Conservation (phyloP, 2,797 vertebrate species). For the Cephalopachus bancanus region DNA sequence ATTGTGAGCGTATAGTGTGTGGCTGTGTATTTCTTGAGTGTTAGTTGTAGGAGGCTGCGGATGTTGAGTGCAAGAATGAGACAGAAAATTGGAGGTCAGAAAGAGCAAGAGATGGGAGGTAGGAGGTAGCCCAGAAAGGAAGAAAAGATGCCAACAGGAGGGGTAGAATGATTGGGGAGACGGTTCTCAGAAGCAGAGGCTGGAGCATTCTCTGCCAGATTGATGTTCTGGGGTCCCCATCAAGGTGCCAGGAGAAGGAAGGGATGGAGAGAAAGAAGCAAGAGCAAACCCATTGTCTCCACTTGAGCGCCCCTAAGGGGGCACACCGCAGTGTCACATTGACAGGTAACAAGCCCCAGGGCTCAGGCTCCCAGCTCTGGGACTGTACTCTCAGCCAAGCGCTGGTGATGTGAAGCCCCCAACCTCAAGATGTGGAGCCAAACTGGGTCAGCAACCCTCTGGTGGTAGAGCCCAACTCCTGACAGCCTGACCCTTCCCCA, state of each 20-base stretch:
- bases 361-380: no score
- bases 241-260: neutral
- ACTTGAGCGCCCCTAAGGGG: neutral
- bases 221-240: neutral
- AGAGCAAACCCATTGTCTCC: neutral
- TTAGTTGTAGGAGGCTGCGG: neutral
- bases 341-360: neutral
- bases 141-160: neutral
- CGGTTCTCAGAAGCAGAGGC: neutral
- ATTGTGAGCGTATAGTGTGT: accelerated
- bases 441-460: neutral
- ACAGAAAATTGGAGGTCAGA: neutral
- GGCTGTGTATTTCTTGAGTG: neutral
- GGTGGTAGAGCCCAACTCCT: neutral
- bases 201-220: neutral
- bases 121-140: neutral
- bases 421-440: neutral
- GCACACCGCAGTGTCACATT: accelerated
- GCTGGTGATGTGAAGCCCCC: neutral
- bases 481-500: neutral
- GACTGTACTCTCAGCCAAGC: neutral
- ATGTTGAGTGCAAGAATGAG: accelerated
- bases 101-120: neutral
- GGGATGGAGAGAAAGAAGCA: neutral
- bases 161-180: neutral